Percentiles rank a stretch among this genome's conserved stretches.
These are phyloP conservation scores for Ptilorrhoa leucosticta DNA, from an alignment of 2,113 vertebrate genomes.

Conservation along the genomic window DNA sequence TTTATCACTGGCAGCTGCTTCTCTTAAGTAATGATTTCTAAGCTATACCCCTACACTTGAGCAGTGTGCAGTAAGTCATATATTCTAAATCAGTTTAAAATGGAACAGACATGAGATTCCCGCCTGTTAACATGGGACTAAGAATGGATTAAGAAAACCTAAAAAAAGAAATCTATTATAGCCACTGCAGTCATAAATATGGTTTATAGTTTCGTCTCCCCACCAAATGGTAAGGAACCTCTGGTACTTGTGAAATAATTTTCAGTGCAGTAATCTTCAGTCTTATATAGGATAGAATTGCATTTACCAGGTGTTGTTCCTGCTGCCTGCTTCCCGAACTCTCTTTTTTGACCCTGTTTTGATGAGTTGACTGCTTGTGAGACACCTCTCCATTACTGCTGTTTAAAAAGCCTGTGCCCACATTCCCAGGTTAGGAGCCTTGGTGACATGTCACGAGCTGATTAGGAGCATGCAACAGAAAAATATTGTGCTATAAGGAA, in stretches of 20 bases:
- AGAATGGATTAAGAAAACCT: background rate
- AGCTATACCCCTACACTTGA: background rate
- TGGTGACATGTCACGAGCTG: background rate
- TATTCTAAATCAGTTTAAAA: slow-evolving; percentile 20
- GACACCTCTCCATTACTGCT: background rate
- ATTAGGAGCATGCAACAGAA: background rate
- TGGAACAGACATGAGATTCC: background rate
- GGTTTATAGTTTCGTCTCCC: background rate
- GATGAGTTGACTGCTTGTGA: background rate
- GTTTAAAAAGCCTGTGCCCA: background rate
- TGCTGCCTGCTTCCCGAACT: background rate
- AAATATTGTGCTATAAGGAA: background rate
- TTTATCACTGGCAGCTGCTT: background rate
- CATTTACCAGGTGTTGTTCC: slow-evolving; percentile 4
- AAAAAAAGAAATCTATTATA: background rate
- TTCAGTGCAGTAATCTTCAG: background rate
- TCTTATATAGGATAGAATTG: background rate
- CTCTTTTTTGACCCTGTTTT: background rate
- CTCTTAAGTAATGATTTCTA: background rate
- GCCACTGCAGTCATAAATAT: background rate
- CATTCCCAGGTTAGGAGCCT: background rate
- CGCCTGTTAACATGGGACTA: background rate
- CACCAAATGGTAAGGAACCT: background rate
- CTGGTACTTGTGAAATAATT: background rate
- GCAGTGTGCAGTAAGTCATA: background rate